Evolutionary conservation across 2,797 vertebrate species (phyloP).

Genomic region (Thamnophis elegans): DNA sequence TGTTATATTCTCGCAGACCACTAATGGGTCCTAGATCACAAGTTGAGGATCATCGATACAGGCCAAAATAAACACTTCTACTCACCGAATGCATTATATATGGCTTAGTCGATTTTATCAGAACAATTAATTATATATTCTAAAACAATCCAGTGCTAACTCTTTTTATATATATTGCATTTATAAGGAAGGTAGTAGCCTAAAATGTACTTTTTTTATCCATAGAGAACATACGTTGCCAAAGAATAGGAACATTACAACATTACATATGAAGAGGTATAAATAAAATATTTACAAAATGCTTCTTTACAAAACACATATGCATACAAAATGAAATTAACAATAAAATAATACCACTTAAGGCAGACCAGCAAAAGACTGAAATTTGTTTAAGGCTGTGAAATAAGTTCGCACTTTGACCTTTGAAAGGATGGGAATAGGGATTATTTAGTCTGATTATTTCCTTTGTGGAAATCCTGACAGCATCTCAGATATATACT

Average conservation of each 20-base stretch:
- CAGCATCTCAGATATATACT: neutral
- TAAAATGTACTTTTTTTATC: constrained; percentile 68
- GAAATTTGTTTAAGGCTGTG: constrained; percentile 79
- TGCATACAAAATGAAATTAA: constrained; percentile 72
- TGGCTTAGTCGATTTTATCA: constrained; percentile 27
- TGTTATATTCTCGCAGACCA: neutral
- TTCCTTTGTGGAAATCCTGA: neutral
- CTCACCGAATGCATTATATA: neutral
- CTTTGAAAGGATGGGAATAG: constrained; percentile 60
- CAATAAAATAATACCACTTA: constrained; percentile 74
- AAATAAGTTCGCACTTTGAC: constrained; percentile 77
- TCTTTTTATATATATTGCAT: constrained; percentile 65
- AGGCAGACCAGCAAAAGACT: constrained; percentile 78
- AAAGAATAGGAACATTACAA: constrained; percentile 70
- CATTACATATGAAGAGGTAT: constrained; percentile 70
- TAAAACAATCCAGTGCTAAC: constrained; percentile 54
- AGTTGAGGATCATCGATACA: neutral
- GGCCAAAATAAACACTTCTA: neutral
- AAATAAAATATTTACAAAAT: constrained; percentile 78
- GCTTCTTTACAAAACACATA: constrained; percentile 73
- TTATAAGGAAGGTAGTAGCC: constrained; percentile 71
- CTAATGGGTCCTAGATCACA: neutral
- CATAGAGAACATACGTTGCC: constrained; percentile 62
- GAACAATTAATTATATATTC: constrained; percentile 55
- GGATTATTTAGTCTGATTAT: neutral